Percentiles rank a stretch among this genome's conserved stretches.
Conservation (phyloP, 2,888 invertebrate species). For the Magallana nippona region DNA sequence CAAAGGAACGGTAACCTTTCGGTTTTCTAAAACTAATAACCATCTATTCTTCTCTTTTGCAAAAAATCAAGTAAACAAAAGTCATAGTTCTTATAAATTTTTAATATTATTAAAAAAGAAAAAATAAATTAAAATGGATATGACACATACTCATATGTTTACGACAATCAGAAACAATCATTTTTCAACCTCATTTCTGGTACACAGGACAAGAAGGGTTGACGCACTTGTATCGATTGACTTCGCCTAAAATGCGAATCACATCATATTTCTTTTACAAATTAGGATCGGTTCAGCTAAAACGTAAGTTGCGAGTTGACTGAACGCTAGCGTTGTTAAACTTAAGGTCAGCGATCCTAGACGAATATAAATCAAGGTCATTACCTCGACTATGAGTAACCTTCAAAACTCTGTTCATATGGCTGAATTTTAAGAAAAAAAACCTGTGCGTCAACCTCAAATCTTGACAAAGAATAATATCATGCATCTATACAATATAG, state of each 20-base stretch:
- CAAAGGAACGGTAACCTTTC: conserved; percentile 24
- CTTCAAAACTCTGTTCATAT: conserved; percentile 8
- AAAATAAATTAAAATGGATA: conserved; percentile 40
- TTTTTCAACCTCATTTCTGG: conserved; percentile 12
- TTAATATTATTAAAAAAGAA: conserved; percentile 25
- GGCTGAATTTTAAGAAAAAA: neutral
- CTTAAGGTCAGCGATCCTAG: conserved; percentile 3
- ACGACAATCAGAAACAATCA: conserved; percentile 19
- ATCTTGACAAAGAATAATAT: conserved; percentile 25
- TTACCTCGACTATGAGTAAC: conserved; percentile 1
- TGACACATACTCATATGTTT: conserved; percentile 36
- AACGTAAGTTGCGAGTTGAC: conserved; percentile 19
- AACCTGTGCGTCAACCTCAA: conserved; percentile 3
- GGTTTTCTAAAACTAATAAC: neutral
- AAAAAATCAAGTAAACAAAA: neutral
- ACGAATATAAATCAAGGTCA: conserved; percentile 11
- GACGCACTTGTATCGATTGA: conserved; percentile 7
- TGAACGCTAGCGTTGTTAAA: conserved; percentile 17
- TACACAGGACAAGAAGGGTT: conserved; percentile 29
- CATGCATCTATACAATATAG: neutral
- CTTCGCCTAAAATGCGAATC: neutral
- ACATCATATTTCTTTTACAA: neutral
- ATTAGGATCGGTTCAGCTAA: neutral
- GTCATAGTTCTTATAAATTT: conserved; percentile 17
- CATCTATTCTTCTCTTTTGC: neutral